Evolutionary conservation across 2,888 invertebrate species (phyloP), one percentile per base, ranked within the genome.

Genomic region (Sceliomorpha sp.): DNA sequence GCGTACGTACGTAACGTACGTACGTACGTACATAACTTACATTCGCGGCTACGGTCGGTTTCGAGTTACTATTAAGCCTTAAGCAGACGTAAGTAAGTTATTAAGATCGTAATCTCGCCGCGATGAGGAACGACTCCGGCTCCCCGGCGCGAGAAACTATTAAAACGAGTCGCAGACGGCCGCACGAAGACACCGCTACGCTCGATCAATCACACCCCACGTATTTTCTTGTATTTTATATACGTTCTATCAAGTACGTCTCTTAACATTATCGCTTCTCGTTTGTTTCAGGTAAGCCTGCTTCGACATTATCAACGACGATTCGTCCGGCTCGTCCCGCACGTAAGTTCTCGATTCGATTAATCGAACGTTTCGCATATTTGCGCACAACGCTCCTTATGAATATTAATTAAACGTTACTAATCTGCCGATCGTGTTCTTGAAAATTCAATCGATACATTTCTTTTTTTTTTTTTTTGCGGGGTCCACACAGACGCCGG

Each of bases 241-340:
- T 32, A n/a, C n/a, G 53, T 59, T 59, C 44, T 39, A 67, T 66
- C 32, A 55, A 36, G 42, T 53, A 32, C 26, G 27, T 60, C 13
- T 42, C 15, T 36, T 69, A 48, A 66, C 44, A 9, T 59, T 37
- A 50, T 51, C 47, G 5, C 42, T 69, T 72, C 48, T 67, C 69
- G 70, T 51, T 79, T 82, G 79, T 84, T 84, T 15, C 80, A 83
- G 84, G 83, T 84, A 83, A 84, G 83, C 76, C 50, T 47, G 3
- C 36, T 40, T 9, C 13, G 12, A 15, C 8, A 5, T 20, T 12
- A 36, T 50, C 51, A 29, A 20, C 29, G 24, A 45, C 40, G 2
- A 12, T 10, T 10, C 29, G 20, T 15, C 27, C 8, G 5, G n/a
- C 27, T 29, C 32, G 31, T 36, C 27, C 20, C 24, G 8, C 48